Evolutionary conservation across 2,797 vertebrate species (phyloP), one percentile per base, ranked within the genome.

Genomic region (Cossypha niveicapilla): DNA sequence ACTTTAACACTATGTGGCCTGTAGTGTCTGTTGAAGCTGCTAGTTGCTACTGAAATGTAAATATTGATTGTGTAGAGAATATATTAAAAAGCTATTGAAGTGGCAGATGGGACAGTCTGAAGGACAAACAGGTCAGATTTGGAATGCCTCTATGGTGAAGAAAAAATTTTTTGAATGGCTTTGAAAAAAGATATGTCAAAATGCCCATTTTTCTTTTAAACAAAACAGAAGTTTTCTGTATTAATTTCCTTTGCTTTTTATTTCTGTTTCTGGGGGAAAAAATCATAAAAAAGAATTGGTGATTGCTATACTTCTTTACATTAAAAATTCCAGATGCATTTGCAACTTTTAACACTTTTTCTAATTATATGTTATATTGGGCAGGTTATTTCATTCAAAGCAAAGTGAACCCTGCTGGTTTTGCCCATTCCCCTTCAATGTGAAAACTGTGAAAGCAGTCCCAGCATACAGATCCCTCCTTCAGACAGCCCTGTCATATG

Each of bases 51-150:
- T 90, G 68, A 86, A 94, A 88, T 83, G 50, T 84, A 94, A 95
- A 90, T 92, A 96, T 84, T 93, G 93, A 92, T 96, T 96, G 90
- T 61, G 54, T 65, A 65, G 58, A 90, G 39, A 93, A 91, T 78
- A 65, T 66, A 80, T 77, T 92, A 74, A 90, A 87, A 86, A 74
- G 2, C 45, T 77, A 73, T 83, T 83, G 88, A 75, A 86, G 39
- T 6, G 4, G 19, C 45, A 78, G 54, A 61, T 90, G 66, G 62
- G 62, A 51, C 32, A 78, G 73, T 27, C 35, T 84, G 80, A 93
- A 95, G 77, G 85, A 91, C 57, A 88, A 93, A 71, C 47, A 83
- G 37, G 71, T 78, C 60, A 76, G 34, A 16, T 88, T 65, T 83
- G 34, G 37, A 94, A 71, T 7, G 10, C 32, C 24, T 90, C 41